Conservation (phyloP, 1,140 invertebrate species). For the Aplysia californica region DNA sequence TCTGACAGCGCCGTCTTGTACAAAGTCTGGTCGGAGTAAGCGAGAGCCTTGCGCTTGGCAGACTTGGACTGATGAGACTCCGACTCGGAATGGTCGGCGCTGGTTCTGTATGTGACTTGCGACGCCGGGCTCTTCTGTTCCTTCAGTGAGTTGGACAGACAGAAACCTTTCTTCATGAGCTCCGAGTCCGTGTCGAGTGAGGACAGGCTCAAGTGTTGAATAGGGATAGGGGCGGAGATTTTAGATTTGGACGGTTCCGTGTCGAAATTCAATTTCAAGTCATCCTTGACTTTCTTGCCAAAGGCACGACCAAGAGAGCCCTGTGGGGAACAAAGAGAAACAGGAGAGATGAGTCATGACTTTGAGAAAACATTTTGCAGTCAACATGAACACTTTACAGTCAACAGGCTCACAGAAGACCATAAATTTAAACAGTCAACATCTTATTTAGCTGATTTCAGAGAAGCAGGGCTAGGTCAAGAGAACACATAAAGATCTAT, state of each 20-base stretch:
- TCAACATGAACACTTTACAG: not conserved
- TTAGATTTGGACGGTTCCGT: not conserved
- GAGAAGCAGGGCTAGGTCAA: not conserved
- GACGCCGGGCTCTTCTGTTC: not conserved
- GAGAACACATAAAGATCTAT: not conserved
- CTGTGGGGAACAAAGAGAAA: not conserved
- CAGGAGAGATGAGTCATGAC: not conserved
- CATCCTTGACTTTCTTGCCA: not conserved
- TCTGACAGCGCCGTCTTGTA: too few species aligned
- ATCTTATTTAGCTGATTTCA: not conserved
- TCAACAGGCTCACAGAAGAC: not conserved
- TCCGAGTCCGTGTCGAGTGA: constrained; percentile 30
- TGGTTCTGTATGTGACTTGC: too few species aligned
- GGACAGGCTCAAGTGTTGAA: constrained; percentile 32
- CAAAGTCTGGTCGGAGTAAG: too few species aligned
- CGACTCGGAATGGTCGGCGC: too few species aligned
- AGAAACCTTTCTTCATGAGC: constrained; percentile 24
- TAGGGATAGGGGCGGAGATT: constrained; percentile 7
- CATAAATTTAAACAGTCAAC: not conserved
- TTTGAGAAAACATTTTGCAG: not conserved
- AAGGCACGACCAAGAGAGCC: not conserved
- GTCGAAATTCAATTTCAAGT: too few species aligned
- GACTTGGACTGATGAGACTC: too few species aligned
- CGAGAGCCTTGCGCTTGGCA: too few species aligned
- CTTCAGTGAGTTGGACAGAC: constrained; percentile 1